These are phyloP conservation scores for Microtus californicus DNA, from an alignment of 2,797 vertebrate species.

Conservation along the genomic window DNA sequence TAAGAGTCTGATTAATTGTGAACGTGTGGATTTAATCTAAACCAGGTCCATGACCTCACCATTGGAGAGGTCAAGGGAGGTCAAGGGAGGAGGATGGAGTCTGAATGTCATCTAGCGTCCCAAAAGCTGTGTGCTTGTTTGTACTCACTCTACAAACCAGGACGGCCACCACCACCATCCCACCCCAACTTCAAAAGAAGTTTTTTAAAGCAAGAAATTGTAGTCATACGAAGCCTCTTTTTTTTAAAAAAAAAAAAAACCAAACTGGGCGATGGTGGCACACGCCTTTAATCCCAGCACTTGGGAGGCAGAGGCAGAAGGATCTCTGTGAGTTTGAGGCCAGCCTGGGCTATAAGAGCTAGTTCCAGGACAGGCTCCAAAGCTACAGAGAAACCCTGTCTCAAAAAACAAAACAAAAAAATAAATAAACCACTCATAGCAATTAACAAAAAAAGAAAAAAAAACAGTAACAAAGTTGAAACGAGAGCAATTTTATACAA, in stretches of 20 bases:
- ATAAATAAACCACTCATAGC: not conserved
- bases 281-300: no score
- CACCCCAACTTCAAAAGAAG: not conserved
- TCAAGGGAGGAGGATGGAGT: not conserved
- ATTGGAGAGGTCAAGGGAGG: no score
- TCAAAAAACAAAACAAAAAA: no score
- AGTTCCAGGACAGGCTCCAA: no score
- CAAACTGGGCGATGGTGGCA: no score
- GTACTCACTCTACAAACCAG: not conserved
- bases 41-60: not conserved
- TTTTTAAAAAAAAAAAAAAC: no score
- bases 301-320: no score
- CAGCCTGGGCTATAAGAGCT: no score
- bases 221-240: slow-evolving; percentile 15
- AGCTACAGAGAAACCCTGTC: no score
- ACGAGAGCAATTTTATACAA: slow-evolving; percentile 8
- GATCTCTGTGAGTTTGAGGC: no score
- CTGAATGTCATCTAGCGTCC: not conserved
- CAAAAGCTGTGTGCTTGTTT: not conserved
- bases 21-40: not conserved
- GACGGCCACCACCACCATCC: not conserved
- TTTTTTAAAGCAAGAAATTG: slow-evolving; percentile 55
- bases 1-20: slow-evolving; percentile 49
- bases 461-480: slow-evolving; percentile 62
- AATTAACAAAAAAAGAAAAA: slow-evolving; percentile 63